Evolutionary conservation across 2,888 invertebrate species (phyloP).

Genomic region (Ennomos quercinarius): DNA sequence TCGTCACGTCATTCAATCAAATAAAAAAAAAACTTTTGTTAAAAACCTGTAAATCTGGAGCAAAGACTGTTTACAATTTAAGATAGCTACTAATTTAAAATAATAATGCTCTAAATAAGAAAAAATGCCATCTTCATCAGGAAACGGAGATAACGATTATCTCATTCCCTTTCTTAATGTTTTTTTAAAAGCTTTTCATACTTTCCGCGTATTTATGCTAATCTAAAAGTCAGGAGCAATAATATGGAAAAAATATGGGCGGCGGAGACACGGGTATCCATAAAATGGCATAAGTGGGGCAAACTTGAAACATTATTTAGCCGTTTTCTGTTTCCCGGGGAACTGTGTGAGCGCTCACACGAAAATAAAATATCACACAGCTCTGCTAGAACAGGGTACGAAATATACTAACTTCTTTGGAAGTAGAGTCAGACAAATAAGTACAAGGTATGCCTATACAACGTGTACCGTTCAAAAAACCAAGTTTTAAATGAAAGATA

Average conservation of each 20-base stretch:
- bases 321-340: conserved; percentile 53
- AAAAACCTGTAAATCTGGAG: no score
- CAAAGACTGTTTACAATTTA: conserved; percentile 5
- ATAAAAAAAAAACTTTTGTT: no score
- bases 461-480: no score
- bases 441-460: no score
- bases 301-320: conserved; percentile 67
- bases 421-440: not conserved
- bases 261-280: conserved; percentile 59
- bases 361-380: conserved; percentile 31
- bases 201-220: conserved; percentile 65
- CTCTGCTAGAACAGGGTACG: conserved; percentile 7
- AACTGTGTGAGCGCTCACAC: conserved; percentile 47
- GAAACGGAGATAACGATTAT: conserved; percentile 55
- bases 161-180: conserved; percentile 56
- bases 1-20: no score
- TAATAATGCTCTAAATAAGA: conserved; percentile 44
- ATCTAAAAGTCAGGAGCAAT: conserved; percentile 64
- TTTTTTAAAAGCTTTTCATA: conserved; percentile 64
- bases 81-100: conserved; percentile 31
- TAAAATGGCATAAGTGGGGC: conserved; percentile 62
- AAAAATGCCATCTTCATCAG: conserved; percentile 48
- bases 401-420: conserved; percentile 2
- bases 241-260: conserved; percentile 62
- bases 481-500: no score